These are phyloP conservation scores for Clarias batrachus DNA, from an alignment of 2,113 vertebrate species.

Conservation along the genomic window DNA sequence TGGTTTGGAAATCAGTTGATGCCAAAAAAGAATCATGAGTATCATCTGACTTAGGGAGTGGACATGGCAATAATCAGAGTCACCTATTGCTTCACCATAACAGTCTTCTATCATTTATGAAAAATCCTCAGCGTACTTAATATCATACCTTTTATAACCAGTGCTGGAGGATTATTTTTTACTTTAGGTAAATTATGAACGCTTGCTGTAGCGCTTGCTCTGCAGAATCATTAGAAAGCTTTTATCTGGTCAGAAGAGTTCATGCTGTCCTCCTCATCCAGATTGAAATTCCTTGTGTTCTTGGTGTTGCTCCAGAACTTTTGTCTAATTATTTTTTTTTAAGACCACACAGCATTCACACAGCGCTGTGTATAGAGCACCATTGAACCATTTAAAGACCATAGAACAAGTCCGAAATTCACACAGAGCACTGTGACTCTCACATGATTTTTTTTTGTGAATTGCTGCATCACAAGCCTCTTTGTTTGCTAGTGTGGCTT, in stretches of 20 bases:
- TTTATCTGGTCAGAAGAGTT: constrained; percentile 18
- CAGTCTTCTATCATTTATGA: background rate
- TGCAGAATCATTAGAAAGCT: background rate
- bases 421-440: constrained; percentile 17
- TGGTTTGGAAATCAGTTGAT: constrained; percentile 28
- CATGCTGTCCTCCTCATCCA: background rate
- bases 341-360: constrained; percentile 12
- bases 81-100: background rate
- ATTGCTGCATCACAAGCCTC: constrained; percentile 18
- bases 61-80: background rate
- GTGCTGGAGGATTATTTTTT: background rate
- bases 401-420: background rate
- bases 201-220: background rate
- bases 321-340: background rate
- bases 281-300: constrained; percentile 31
- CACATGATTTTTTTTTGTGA: constrained; percentile 14
- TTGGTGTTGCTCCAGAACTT: background rate
- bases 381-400: background rate
- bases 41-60: constrained; percentile 17
- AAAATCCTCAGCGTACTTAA: background rate
- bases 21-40: constrained; percentile 12
- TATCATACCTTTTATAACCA: background rate
- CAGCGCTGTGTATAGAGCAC: background rate
- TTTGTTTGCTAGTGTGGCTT: constrained; percentile 36
- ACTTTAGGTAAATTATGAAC: background rate